Base-by-base conservation (phyloP, 1,140 invertebrate genomes). In the Berghia stephanieae region DNA sequence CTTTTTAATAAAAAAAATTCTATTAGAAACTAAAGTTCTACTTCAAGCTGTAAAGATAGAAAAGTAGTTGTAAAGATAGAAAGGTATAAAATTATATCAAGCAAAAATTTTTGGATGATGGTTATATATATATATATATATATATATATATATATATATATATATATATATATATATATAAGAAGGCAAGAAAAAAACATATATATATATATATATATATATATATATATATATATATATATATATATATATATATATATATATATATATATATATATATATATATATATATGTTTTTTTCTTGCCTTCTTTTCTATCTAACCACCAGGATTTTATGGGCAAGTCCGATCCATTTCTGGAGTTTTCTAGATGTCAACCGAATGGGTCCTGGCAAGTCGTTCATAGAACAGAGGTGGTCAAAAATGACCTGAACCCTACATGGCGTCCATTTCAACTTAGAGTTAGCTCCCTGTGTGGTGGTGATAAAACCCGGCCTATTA, bases 321-420 rank as follows among this genome's bases (percentile, higher is more conserved):
- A 75, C n/a, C n/a, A n/a, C n/a, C 89, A 91, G 88, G 90, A 92
- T 83, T 92, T 90, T 78, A 88, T 92, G 82, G 90, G 91, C 40
- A 91, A 91, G 83, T 92, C 91, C 31, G 91, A 91, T 86, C 91
- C 91, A 18, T 92, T 91, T 83, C 84, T 92, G 46, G 91, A 91
- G 79, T 89, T 93, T 68, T 89, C 85, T 46, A 90, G 91, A 78
- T 81, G 86, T 4, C 90, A 87, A 49, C 86, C 90, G 69, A 90
- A 91, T 83, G 83, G 86, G 21, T 83, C 78, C 60, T 87, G 79
- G 80, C 80, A 85, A 52, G 81, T 86, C 24, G 80, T 84, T 24
- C 83, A 86, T 76, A 82, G 83, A 78, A 88, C 86, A 27, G 88
- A 85, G 80, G 85, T 86, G 63, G 84, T 88, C 46, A 90, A 85